Percentiles rank a stretch among this genome's conserved stretches.
Evolutionary conservation across 1,140 invertebrate species (phyloP).

Genomic region (Vanessa atalanta): DNA sequence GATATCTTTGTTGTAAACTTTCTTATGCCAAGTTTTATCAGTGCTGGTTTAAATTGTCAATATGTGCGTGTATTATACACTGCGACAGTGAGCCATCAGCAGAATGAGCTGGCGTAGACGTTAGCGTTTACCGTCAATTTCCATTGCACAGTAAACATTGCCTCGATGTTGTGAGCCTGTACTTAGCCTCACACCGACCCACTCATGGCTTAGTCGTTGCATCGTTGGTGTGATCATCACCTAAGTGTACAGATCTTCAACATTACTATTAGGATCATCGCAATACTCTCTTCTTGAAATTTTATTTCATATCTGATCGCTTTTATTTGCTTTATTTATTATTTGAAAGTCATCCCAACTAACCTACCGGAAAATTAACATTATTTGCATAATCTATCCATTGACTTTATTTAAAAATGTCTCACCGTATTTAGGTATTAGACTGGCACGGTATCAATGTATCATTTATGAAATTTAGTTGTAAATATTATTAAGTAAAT

Average conservation of each 20-base stretch:
- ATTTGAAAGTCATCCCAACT: conserved; percentile 66
- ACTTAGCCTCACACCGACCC: conserved; percentile 70
- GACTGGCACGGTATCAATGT: conserved; percentile 65
- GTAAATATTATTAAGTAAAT: conserved; percentile 43
- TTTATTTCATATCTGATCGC: conserved; percentile 71
- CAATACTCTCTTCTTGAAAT: conserved; percentile 67
- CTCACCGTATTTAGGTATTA: conserved; percentile 65
- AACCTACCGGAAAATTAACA: conserved; percentile 69
- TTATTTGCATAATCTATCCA: conserved; percentile 65
- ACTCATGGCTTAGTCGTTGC: conserved; percentile 76
- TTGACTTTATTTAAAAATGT: conserved; percentile 58
- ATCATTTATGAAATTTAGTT: conserved; percentile 55
- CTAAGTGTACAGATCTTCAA: conserved; percentile 68
- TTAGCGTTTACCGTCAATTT: conserved; percentile 56
- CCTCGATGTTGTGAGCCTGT: conserved; percentile 74
- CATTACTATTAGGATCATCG: conserved; percentile 68
- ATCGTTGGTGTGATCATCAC: conserved; percentile 74
- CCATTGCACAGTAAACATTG: conserved; percentile 69
- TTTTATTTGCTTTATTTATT: conserved; percentile 76
- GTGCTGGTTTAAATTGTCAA: not conserved
- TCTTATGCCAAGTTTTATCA: not conserved
- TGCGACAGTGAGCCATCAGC: conserved; percentile 48
- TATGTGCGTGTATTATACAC: not conserved
- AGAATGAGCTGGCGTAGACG: conserved; percentile 60
- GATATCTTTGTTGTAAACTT: not conserved